Base-by-base conservation (phyloP, 2,797 vertebrate genomes). In the Eulemur albifrons region DNA sequence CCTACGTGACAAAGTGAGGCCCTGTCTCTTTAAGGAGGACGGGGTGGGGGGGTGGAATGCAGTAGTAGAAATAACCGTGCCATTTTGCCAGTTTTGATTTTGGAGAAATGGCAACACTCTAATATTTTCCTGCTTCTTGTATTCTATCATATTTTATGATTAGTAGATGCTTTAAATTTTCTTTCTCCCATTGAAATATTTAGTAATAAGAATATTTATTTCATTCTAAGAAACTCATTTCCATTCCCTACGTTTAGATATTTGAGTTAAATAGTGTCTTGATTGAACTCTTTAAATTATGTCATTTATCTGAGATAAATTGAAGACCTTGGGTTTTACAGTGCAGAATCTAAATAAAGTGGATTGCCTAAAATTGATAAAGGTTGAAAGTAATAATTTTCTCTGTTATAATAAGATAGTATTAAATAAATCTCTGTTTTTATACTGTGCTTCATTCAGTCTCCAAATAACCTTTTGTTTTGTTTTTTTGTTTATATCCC, bases 241-340 rank as follows among this genome's bases (percentile, higher is more conserved):
- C 30, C 2, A 4, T 57, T 65, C 59, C 32, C 32, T 54, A 0
- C 11, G 52, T 32, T 80, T 82, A 40, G 75, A 73, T 48, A 57
- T 52, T 88, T 90, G 73, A 69, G 57, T 86, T 92, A 79, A 95
- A 20, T 88, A 57, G 14, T 63, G 14, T 93, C 54, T 69, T 92
- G 65, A 54, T 54, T 81, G 70, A 83, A 20, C 69, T 67, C 32
- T 91, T 95, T 93, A 83, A 93, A 57, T 48, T 77, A 25, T 43
- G 32, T 72, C 32, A 54, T 87, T 95, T 85, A 67, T 52, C n/a
- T 86, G 65, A 83, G 70, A 69, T 65, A 88, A 21, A 35, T 59
- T 27, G 77, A 92, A 95, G 82, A 67, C 75, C 35, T 48, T 25
- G 23, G 30, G 20, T 88, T 86, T 82, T 54, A 38, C 35, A 38